phyloP scores from a whole-genome alignment of 1,140 invertebrate genomes.

The Tyrophagus putrescentiae region DNA sequence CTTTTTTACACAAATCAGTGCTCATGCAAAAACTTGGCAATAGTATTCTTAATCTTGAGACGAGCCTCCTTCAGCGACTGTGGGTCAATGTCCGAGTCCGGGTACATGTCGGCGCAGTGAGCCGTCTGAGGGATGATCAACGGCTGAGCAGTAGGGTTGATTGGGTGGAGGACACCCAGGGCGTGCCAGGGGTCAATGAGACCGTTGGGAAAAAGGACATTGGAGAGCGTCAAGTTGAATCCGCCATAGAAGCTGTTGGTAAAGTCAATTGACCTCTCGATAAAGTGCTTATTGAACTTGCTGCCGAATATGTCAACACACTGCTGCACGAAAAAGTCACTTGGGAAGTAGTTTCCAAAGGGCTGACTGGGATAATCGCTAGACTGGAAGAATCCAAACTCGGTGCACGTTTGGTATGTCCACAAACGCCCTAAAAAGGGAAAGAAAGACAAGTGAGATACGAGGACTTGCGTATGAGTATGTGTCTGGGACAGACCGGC shows the following conservation, averaged over 20 bases:
- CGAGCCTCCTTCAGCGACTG: slow-evolving; percentile 30
- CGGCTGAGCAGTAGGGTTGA: slow-evolving; percentile 31
- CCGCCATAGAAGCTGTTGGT: slow-evolving; percentile 70
- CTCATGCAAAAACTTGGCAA: slow-evolving; percentile 4
- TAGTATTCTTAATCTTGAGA: slow-evolving; percentile 7
- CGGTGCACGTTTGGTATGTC: slow-evolving; percentile 88
- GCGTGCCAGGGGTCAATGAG: slow-evolving; percentile 86
- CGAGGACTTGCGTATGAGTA: too few species aligned
- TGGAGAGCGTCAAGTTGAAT: slow-evolving; percentile 48
- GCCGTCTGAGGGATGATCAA: slow-evolving; percentile 33
- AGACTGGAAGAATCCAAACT: slow-evolving; percentile 88
- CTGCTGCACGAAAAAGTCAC: slow-evolving; percentile 62
- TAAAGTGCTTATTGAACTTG: slow-evolving; percentile 44
- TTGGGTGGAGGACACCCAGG: slow-evolving; percentile 38
- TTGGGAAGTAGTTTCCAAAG: slow-evolving; percentile 59
- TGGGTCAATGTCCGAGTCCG: slow-evolving; percentile 29
- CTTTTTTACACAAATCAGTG: background rate
- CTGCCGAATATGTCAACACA: slow-evolving; percentile 62
- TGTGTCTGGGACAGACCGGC: too few species aligned
- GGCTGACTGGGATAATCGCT: slow-evolving; percentile 52
- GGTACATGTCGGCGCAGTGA: slow-evolving; percentile 38
- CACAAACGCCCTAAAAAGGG: slow-evolving; percentile 58
- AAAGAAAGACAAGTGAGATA: background rate
- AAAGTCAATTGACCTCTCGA: slow-evolving; percentile 45
- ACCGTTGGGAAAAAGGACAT: slow-evolving; percentile 74